Base-by-base conservation (phyloP, 2,113 vertebrate species). In the Helogale parvula region DNA sequence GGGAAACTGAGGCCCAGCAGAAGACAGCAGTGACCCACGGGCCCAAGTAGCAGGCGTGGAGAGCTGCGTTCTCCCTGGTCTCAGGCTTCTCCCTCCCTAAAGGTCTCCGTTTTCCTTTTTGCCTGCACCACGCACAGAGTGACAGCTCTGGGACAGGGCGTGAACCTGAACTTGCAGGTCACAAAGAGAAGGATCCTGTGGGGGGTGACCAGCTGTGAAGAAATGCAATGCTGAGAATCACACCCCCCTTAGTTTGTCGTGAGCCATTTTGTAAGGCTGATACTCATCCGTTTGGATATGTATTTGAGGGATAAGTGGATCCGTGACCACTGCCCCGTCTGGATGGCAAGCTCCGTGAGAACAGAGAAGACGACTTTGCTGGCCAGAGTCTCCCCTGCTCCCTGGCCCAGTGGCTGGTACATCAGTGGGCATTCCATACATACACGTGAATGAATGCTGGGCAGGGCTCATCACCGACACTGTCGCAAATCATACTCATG, bases 401-500 rank as follows among this genome's bases (percentile, higher is more conserved):
- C 66, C 4, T 1, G 57, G 41, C 45, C 2, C 0, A 33, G 27
- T 7, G 9, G 63, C 84, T 27, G 13, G 7, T 10, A 3, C 7
- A 2, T 25, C 23, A 5, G 15, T 3, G 1, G 14, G 14, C 25
- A 5, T 71, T 87, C 29, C 63, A 0, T 4, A 19, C 0, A 2
- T 0, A 5, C 0, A 25, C 8, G 5, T 2, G n/a, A 63, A 4
- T 2, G 33, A 63, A 69, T n/a, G 50, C 35, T 29, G 25, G 15
- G 2, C 25, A 33, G 2, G 15, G 1, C 19, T 60, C 38, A 4
- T 38, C 69, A 45, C 27, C 63, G 17, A 9, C 57, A 3, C 76
- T 41, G 23, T 6, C n/a, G 7, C 9, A 35, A 35, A 23, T 31
- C 45, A 29, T 17, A 23, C 11, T 0, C 7, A 0, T 1, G 27